Percentiles rank a stretch among this genome's conserved stretches.
phyloP scores from a whole-genome alignment of 2,888 invertebrate genomes.

The Drosophila borborema region DNA sequence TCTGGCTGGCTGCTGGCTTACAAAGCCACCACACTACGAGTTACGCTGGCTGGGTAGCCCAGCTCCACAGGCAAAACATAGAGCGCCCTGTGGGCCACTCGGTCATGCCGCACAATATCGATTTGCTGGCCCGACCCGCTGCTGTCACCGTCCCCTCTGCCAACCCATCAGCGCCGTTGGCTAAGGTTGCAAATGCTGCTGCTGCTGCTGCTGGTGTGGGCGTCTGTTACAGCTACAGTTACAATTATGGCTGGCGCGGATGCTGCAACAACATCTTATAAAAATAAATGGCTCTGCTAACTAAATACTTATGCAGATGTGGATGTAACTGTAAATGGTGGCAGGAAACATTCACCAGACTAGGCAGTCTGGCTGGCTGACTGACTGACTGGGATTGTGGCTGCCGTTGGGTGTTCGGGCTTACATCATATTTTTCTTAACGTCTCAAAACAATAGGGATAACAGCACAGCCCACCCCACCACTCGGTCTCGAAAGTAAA shows the following conservation, averaged over 20 bases:
- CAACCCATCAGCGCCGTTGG: slow-evolving; percentile 52
- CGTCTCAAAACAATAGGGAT: slow-evolving; percentile 65
- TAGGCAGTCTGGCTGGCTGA: background rate
- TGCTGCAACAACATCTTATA: slow-evolving; percentile 71
- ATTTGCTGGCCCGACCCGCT: slow-evolving; percentile 52
- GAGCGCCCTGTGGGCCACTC: slow-evolving; percentile 73
- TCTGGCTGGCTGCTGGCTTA: slow-evolving; percentile 53
- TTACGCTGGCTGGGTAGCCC: slow-evolving; percentile 14
- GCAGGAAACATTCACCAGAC: slow-evolving; percentile 9
- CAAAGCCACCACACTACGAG: slow-evolving; percentile 54
- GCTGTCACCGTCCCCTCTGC: background rate
- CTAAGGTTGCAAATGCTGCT: slow-evolving; percentile 59
- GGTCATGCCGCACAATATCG: slow-evolving; percentile 80
- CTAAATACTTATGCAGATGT: slow-evolving; percentile 47
- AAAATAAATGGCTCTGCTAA: slow-evolving; percentile 70
- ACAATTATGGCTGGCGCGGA: slow-evolving; percentile 49
- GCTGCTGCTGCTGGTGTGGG: slow-evolving; percentile 7
- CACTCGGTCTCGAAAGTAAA: slow-evolving; percentile 28
- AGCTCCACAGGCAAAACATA: slow-evolving; percentile 59
- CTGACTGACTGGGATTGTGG: slow-evolving; percentile 9
- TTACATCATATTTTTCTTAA: slow-evolving; percentile 76
- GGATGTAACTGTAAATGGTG: slow-evolving; percentile 5
- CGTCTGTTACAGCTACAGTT: slow-evolving; percentile 58
- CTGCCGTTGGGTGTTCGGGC: slow-evolving; percentile 50
- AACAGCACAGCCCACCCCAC: slow-evolving; percentile 6